A percentile compares a stretch with the other conserved stretches of the same genome.
These are phyloP conservation scores for Calephelis virginiensis DNA, from an alignment of 1,140 invertebrate genomes.

Conservation along the genomic window DNA sequence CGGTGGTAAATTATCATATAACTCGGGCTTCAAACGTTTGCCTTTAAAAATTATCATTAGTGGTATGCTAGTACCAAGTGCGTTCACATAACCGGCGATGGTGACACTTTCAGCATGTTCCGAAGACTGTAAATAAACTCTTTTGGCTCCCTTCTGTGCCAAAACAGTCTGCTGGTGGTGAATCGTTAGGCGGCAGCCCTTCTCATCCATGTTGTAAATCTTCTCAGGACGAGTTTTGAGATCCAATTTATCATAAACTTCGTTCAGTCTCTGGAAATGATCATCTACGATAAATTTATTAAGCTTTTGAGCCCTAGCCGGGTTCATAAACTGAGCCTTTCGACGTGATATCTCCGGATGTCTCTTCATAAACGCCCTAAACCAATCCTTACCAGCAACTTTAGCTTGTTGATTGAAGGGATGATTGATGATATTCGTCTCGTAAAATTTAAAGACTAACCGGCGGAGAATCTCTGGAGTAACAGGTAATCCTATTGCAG, in stretches of 20 bases:
- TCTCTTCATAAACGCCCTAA: too few species aligned
- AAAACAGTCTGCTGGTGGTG: constrained; percentile 9
- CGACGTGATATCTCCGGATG: too few species aligned
- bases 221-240: constrained; percentile 23
- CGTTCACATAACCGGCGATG: constrained; percentile 53
- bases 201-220: constrained; percentile 26
- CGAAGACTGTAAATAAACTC: constrained; percentile 49
- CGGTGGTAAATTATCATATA: constrained; percentile 44
- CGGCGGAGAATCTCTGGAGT: too few species aligned
- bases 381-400: neutral
- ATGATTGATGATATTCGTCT: too few species aligned
- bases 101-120: constrained; percentile 69
- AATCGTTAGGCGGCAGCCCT: constrained; percentile 19
- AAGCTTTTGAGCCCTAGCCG: constrained; percentile 23
- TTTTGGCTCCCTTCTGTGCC: constrained; percentile 48
- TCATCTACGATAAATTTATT: constrained; percentile 26
- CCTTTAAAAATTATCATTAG: constrained; percentile 47
- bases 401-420: constrained; percentile 3
- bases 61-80: constrained; percentile 38
- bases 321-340: constrained; percentile 3
- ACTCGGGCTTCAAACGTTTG: constrained; percentile 46
- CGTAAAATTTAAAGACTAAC: too few species aligned
- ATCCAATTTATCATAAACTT: constrained; percentile 28
- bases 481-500: too few species aligned
- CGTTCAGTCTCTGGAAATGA: constrained; percentile 19